Evolutionary conservation across 1,140 invertebrate genomes (phyloP), one percentile per base, ranked within the genome.

Genomic region (Cyclargus thomasi): DNA sequence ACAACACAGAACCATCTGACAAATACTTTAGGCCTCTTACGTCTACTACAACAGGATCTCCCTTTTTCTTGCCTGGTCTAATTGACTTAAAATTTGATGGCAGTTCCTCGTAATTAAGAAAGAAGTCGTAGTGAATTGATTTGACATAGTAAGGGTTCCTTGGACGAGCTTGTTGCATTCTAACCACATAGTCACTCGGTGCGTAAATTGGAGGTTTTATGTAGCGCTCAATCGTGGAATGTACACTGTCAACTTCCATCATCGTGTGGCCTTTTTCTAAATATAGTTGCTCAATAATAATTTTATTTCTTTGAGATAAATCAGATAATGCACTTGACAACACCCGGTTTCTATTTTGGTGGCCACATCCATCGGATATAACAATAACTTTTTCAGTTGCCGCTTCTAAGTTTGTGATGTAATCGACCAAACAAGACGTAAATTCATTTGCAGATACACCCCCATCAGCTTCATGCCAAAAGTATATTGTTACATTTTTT

Each of bases 381-480:
- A 39, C 35, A 53, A 64, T 64, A 20, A 64, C 29, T n/a, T 53
- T 36, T 64, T 64, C 63, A 39, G 63, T 64, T 39, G 29, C 29
- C 4, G 29, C 35, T 64, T n/a, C 36, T 47, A 53, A n/a, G 35
- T n/a, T 64, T 16, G 35, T 8, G n/a, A 64, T 64, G 63, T 64
- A 64, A 39, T 64, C 63, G 17, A 64, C 36, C 35, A 64, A 47
- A 64, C 63, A 64, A 39, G 35, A 18, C 1, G 63, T 64, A 64
- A 64, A 64, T 64, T 64, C 36, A 21, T 64, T 64, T 20, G 63
- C 63, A 53, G 39, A 1, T 2, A 64, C 63, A 20, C 6, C 16
- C 16, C 36, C 63, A 53, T 65, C 36, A 53, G 64, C 64, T 65
- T 53, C 64, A 53, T 65, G 64, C 64, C 64, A 65, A 65, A 65